These are phyloP conservation scores for Nomada fucata DNA, from an alignment of 2,888 invertebrate genomes.

Conservation along the genomic window DNA sequence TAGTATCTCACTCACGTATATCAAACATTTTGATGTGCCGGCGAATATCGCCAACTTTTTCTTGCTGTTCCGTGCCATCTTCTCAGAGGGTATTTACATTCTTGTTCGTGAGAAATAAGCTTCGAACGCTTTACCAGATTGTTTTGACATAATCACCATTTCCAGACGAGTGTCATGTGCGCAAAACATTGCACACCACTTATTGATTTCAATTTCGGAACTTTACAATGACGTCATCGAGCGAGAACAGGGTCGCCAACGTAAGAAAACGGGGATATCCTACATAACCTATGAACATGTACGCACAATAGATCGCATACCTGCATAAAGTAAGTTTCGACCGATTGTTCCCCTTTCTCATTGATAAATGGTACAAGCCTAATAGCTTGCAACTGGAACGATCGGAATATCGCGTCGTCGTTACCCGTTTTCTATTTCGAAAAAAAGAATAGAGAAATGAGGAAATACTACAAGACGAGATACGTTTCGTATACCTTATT, in stretches of 20 bases:
- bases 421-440: too few relatives aligned
- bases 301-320: not conserved
- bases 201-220: conserved; percentile 83
- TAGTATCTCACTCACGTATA: conserved; percentile 78
- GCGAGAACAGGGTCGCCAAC: conserved; percentile 48
- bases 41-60: conserved; percentile 81
- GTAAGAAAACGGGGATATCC: not conserved
- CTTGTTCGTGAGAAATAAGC: conserved; percentile 67
- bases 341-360: not conserved
- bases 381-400: too few relatives aligned
- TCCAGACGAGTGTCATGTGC: conserved; percentile 75
- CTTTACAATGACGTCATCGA: conserved; percentile 77
- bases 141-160: conserved; percentile 82
- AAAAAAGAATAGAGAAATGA: too few relatives aligned
- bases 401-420: too few relatives aligned
- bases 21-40: conserved; percentile 81
- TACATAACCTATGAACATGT: not conserved
- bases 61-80: conserved; percentile 78
- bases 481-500: too few relatives aligned
- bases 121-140: conserved; percentile 70
- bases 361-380: too few relatives aligned
- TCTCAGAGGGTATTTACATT: conserved; percentile 39
- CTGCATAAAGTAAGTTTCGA: not conserved
- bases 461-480: too few relatives aligned
- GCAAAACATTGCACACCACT: conserved; percentile 76